Evolutionary conservation across 2,888 invertebrate species (phyloP).

Genomic region (Geophilus truncorum): DNA sequence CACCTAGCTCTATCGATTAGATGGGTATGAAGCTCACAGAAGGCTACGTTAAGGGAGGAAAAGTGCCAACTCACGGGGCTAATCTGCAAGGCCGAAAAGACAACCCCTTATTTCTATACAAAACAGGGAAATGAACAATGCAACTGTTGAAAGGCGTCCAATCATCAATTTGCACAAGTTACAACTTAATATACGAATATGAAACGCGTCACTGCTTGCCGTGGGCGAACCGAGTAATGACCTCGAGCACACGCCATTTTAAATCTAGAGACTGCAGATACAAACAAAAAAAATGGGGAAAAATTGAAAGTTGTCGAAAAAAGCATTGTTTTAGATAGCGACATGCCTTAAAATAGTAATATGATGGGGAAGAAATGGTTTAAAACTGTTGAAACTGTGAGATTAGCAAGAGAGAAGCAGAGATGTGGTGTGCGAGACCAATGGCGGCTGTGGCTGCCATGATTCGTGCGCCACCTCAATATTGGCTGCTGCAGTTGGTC

Average conservation of each 20-base stretch:
- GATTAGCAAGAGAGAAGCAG: not conserved
- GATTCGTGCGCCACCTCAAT: conserved; percentile 8
- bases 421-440: not conserved
- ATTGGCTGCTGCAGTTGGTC: conserved; percentile 24
- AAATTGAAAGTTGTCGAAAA: not conserved
- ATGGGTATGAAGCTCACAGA: not conserved
- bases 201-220: not conserved
- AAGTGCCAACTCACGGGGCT: conserved; percentile 30
- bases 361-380: not conserved
- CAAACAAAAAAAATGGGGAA: not conserved
- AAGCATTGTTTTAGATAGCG: not conserved
- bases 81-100: conserved; percentile 30
- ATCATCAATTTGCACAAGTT: conserved; percentile 30
- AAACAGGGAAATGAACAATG: conserved; percentile 25
- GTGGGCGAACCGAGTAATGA: not conserved
- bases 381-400: not conserved
- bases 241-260: not conserved
- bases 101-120: conserved; percentile 2
- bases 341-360: too few species aligned
- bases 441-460: conserved; percentile 22
- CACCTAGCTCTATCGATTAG: conserved; percentile 6
- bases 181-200: conserved; percentile 30
- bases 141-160: conserved; percentile 28
- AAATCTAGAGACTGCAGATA: not conserved
- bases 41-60: not conserved